phyloP scores from a whole-genome alignment of 2,888 invertebrate species.

The Platycheirus rosarum region DNA sequence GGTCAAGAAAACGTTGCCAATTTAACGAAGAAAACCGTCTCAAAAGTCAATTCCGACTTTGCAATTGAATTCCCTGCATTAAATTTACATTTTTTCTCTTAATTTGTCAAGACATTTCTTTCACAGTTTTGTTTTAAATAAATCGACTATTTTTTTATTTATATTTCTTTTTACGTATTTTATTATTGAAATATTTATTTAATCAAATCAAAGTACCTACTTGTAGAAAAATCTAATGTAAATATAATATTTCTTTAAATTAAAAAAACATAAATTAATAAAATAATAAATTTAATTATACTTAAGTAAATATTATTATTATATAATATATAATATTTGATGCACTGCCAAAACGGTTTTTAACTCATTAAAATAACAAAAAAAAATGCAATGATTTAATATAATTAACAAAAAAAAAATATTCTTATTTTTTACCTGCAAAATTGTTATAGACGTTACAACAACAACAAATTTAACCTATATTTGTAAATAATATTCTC shows the following conservation, averaged over 20 bases:
- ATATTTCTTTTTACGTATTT: no score
- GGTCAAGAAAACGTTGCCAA: no score
- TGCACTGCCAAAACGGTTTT: conserved; percentile 77
- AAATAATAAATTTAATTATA: conserved; percentile 48
- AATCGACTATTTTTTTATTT: no score
- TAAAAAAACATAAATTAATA: conserved; percentile 39
- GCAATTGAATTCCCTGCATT: no score
- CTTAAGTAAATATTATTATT: conserved; percentile 72
- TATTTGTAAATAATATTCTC: conserved; percentile 65
- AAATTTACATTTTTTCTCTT: no score
- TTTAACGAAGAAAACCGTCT: no score
- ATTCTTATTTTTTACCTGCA: conserved; percentile 72
- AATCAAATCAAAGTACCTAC: conserved; percentile 71
- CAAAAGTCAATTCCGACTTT: no score
- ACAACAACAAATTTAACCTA: conserved; percentile 53
- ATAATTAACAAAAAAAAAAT: conserved; percentile 48
- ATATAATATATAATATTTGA: conserved; percentile 75
- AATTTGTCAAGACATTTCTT: no score
- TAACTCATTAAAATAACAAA: conserved; percentile 75
- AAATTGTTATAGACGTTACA: conserved; percentile 58
- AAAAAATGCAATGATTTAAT: conserved; percentile 28
- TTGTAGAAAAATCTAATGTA: conserved; percentile 70
- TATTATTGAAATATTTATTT: conserved; percentile 49
- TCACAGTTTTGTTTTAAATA: no score
- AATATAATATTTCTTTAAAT: conserved; percentile 53